These are phyloP conservation scores for Aselliscus stoliczkanus DNA, from an alignment of 2,797 vertebrate genomes.

Conservation along the genomic window DNA sequence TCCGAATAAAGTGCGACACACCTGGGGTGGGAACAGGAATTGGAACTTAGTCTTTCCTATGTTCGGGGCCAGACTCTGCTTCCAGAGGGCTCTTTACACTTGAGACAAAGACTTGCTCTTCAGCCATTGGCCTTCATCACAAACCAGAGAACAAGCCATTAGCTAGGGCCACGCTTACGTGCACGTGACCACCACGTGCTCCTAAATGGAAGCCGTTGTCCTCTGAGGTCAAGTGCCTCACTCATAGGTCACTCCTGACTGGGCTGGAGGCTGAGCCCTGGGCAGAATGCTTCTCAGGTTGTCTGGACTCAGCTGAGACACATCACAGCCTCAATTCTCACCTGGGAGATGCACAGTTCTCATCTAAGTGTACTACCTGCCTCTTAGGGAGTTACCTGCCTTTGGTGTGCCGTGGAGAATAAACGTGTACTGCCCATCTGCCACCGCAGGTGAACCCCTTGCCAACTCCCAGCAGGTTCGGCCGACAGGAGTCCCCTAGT, in stretches of 20 bases:
- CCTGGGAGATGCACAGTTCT: accelerated
- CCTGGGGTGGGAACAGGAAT: accelerated
- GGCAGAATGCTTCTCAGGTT: not conserved
- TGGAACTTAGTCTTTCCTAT: not conserved
- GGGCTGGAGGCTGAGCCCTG: not conserved
- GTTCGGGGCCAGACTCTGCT: accelerated
- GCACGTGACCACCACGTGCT: not conserved
- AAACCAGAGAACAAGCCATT: not conserved
- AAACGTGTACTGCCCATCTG: accelerated
- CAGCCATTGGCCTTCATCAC: not conserved
- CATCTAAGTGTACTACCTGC: accelerated
- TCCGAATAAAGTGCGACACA: too few species aligned
- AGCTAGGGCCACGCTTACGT: accelerated
- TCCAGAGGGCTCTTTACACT: not conserved
- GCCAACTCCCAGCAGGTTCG: not conserved
- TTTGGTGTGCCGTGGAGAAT: accelerated
- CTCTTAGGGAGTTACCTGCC: not conserved
- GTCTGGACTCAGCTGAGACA: not conserved
- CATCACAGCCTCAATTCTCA: accelerated
- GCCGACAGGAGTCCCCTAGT: accelerated
- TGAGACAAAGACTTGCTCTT: not conserved
- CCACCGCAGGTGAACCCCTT: not conserved
- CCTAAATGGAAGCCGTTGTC: not conserved
- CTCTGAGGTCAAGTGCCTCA: not conserved
- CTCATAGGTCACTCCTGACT: accelerated